phyloP scores from a whole-genome alignment of 2,113 vertebrate genomes.

The Tragelaphus buxtoni region DNA sequence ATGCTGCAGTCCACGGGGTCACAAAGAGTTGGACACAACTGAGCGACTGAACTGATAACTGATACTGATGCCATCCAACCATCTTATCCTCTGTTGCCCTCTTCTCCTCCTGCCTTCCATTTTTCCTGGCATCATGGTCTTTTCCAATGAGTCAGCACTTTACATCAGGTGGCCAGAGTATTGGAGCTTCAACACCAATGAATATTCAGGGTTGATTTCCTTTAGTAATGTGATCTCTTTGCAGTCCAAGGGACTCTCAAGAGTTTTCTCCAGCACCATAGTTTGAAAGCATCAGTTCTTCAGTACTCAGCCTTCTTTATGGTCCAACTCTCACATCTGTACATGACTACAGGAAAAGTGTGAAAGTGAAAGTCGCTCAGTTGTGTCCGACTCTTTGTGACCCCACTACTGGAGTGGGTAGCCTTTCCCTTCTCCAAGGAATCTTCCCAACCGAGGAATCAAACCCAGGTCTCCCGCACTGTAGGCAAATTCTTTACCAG shows the following conservation, averaged over 20 bases:
- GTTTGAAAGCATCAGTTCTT: not conserved
- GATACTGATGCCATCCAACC: not conserved
- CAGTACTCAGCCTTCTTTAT: not conserved
- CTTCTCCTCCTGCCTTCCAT: not conserved
- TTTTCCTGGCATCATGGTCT: not conserved
- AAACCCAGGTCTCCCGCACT: not conserved
- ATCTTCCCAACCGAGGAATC: not conserved
- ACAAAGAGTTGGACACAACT: not conserved
- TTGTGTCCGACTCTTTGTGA: not conserved
- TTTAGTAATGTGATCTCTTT: not conserved
- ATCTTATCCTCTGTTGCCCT: not conserved
- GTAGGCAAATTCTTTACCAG: not conserved
- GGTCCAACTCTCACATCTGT: not conserved
- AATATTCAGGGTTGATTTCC: not conserved
- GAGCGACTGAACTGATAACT: not conserved
- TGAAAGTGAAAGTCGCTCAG: not conserved
- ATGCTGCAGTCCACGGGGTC: not conserved
- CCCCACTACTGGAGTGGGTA: not conserved
- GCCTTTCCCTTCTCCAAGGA: not conserved
- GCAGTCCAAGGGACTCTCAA: not conserved
- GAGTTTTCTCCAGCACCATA: not conserved
- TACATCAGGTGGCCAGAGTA: not conserved
- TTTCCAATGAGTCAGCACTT: not conserved
- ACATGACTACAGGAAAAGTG: not conserved
- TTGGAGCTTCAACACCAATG: not conserved